These are phyloP conservation scores for Muscicapa striata DNA, from an alignment of 2,797 vertebrate genomes.

Conservation along the genomic window DNA sequence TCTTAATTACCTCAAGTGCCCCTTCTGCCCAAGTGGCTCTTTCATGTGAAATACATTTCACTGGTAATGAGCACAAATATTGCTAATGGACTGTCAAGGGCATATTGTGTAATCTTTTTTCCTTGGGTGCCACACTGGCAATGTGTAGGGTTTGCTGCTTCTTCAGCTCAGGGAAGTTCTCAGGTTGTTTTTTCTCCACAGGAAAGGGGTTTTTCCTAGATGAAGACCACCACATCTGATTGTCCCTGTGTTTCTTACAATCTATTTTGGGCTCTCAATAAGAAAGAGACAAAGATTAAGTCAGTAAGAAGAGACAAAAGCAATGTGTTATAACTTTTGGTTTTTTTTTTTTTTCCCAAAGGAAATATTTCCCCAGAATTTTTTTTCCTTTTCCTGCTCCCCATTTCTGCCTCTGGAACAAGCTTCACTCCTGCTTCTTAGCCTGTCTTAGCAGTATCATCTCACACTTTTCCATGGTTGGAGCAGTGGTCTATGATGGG, in stretches of 20 bases:
- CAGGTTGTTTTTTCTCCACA: neutral
- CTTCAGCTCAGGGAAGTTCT: neutral
- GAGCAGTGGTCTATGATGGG: neutral
- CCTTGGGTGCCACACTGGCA: constrained; percentile 3
- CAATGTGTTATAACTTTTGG: neutral
- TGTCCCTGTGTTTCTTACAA: neutral
- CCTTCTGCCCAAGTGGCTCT: constrained; percentile 71
- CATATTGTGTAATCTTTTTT: constrained; percentile 40
- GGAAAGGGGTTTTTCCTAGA: neutral
- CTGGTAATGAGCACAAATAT: constrained; percentile 72
- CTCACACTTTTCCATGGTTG: neutral
- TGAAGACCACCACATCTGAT: neutral
- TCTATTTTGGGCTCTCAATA: neutral
- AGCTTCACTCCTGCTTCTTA: neutral
- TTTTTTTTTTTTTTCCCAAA: neutral
- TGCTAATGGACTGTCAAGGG: constrained; percentile 64
- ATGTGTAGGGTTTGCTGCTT: neutral
- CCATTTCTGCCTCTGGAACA: neutral
- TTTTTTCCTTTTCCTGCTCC: neutral
- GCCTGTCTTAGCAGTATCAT: neutral
- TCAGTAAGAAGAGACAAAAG: neutral
- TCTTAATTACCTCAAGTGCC: constrained; percentile 78
- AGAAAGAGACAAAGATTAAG: too few species aligned
- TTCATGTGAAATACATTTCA: constrained; percentile 62
- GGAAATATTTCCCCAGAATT: neutral